phyloP scores from a whole-genome alignment of 2,113 vertebrate genomes.

The Rhea americana region DNA sequence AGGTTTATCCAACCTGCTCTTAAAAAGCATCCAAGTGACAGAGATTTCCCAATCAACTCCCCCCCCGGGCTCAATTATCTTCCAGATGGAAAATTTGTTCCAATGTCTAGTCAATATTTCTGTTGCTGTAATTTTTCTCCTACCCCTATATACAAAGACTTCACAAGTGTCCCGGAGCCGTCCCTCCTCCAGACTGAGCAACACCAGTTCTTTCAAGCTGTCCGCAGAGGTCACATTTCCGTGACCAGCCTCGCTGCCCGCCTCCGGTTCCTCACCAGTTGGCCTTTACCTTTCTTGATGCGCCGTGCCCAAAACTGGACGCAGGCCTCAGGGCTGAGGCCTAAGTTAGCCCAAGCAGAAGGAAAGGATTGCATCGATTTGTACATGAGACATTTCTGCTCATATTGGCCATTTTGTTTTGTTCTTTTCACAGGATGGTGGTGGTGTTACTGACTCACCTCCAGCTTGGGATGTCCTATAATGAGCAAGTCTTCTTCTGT shows the following conservation, averaged over 20 bases:
- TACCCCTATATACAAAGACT: background rate
- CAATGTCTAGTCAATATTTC: background rate
- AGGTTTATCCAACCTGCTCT: background rate
- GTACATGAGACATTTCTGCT: background rate
- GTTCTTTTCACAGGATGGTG: background rate
- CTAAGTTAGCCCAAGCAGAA: background rate
- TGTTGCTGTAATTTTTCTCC: background rate
- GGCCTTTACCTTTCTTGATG: background rate
- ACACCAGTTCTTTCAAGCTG: background rate
- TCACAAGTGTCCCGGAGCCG: background rate
- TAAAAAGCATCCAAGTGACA: background rate
- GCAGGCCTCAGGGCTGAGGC: background rate
- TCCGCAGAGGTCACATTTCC: background rate
- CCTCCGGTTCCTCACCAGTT: background rate
- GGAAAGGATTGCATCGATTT: background rate
- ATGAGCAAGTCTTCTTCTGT: background rate
- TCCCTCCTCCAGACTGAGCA: background rate
- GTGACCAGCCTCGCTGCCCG: background rate
- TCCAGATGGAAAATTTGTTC: background rate
- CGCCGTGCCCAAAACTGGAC: background rate
- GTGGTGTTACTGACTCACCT: fast-evolving
- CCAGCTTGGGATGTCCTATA: background rate
- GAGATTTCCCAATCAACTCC: background rate
- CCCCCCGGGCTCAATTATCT: background rate
- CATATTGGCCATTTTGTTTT: background rate